Evolutionary conservation across 2,888 invertebrate genomes (phyloP).

Genomic region (Rhingia campestris): DNA sequence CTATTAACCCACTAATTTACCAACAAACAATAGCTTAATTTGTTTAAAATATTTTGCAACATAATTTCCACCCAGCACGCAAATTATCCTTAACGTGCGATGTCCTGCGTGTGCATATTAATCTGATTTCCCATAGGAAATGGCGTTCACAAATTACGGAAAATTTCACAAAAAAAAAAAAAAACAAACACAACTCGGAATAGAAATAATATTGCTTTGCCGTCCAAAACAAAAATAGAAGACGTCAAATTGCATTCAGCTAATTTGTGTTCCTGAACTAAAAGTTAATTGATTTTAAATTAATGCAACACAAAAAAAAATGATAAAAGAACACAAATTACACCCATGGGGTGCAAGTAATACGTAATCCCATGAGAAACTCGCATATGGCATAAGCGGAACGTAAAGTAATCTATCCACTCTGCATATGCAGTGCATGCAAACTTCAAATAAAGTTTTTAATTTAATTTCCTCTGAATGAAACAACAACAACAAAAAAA

Average conservation of each 20-base stretch:
- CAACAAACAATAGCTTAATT: conserved; percentile 1
- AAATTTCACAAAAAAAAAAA: conserved; percentile 31
- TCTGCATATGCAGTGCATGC: conserved; percentile 55
- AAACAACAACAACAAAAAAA: conserved; percentile 14
- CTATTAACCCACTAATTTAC: background rate
- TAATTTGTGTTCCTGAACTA: conserved; percentile 50
- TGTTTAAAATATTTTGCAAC: conserved; percentile 2
- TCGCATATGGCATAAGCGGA: conserved; percentile 52
- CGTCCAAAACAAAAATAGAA: background rate
- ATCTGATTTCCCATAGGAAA: conserved; percentile 56
- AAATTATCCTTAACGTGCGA: background rate
- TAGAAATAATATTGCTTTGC: conserved; percentile 1
- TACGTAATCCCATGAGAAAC: conserved; percentile 48
- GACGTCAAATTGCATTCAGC: background rate
- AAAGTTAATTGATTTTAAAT: conserved; percentile 67
- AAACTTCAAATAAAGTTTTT: conserved; percentile 68
- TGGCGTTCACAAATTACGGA: conserved; percentile 52
- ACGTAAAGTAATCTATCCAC: conserved; percentile 59
- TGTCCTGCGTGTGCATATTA: conserved; percentile 16
- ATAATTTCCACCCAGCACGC: conserved; percentile 3
- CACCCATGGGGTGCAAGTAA: conserved; percentile 4
- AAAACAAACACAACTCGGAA: conserved; percentile 46
- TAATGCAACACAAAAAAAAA: conserved; percentile 2
- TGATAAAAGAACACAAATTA: conserved; percentile 9
- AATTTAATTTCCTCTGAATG: conserved; percentile 59